Conservation (phyloP, 2,888 invertebrate species). For the Ariolimax columbianus region DNA sequence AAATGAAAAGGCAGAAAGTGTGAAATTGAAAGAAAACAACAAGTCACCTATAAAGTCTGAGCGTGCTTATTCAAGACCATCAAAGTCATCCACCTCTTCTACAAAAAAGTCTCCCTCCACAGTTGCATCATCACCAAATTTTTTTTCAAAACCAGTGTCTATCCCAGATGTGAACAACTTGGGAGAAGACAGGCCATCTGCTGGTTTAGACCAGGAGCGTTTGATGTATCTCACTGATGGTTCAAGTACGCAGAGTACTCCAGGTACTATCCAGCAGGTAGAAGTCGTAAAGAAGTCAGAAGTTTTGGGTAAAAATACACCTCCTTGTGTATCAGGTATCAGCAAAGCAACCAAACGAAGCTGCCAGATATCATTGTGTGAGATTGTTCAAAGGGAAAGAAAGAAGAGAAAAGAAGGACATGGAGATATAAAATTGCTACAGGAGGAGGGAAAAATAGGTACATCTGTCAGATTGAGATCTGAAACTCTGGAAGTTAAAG, state of each 20-base stretch:
- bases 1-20: background rate
- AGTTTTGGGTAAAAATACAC: background rate
- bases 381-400: constrained; percentile 27
- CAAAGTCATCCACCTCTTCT: background rate
- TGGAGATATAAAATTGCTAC: background rate
- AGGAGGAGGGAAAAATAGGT: background rate
- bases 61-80: background rate
- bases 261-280: background rate
- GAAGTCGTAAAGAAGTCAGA: background rate
- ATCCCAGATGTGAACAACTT: background rate
- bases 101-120: background rate
- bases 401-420: constrained; percentile 42
- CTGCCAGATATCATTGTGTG: constrained; percentile 1
- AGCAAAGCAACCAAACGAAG: constrained; percentile 21
- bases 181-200: background rate
- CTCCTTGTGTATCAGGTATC: background rate
- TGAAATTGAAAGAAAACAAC: background rate
- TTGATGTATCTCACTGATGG: background rate
- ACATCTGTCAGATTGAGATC: background rate
- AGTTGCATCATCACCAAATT: background rate
- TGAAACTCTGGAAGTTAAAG: background rate
- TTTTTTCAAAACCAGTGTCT: background rate
- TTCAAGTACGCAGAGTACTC: background rate
- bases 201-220: background rate
- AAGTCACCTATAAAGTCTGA: background rate